Conservation (phyloP, 2,113 vertebrate genomes). For the Eleginops maclovinus region DNA sequence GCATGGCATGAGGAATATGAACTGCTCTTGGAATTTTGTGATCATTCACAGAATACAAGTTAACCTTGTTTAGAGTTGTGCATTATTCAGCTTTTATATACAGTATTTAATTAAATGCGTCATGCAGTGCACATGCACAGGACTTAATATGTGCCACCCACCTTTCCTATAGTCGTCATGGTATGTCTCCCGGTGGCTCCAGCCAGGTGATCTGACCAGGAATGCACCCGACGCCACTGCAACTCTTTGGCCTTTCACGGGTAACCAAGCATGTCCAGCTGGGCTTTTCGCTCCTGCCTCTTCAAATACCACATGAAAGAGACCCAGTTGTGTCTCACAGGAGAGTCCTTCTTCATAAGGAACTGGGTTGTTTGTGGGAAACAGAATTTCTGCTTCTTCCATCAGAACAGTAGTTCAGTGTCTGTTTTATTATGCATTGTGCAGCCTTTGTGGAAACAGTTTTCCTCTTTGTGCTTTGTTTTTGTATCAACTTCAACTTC, state of each 20-base stretch:
- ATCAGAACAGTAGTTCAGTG: conserved; percentile 14
- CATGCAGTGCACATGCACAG: neutral
- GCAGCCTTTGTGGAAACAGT: conserved; percentile 25
- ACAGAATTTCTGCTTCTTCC: conserved; percentile 23
- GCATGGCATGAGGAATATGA: neutral
- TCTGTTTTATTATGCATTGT: conserved; percentile 24
- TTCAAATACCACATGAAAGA: conserved; percentile 48
- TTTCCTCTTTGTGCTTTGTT: conserved; percentile 13
- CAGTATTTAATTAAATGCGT: neutral
- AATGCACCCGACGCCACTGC: conserved; percentile 45
- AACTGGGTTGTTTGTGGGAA: conserved; percentile 30
- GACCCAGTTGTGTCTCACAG: conserved; percentile 23
- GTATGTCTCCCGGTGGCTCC: conserved; percentile 12
- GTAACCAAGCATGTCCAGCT: conserved; percentile 61
- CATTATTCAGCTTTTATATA: neutral
- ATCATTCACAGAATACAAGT: neutral
- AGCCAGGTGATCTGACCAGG: conserved; percentile 45
- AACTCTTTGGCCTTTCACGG: conserved; percentile 56
- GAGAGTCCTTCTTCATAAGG: conserved; percentile 20
- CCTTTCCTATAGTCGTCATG: neutral
- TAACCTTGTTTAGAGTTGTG: neutral
- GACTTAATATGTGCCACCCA: neutral
- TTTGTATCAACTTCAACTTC: conserved; percentile 10
- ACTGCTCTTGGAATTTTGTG: neutral
- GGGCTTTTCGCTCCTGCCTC: conserved; percentile 38